Base-by-base conservation (phyloP, 2,113 vertebrate species). In the Paedocypris sp. region DNA sequence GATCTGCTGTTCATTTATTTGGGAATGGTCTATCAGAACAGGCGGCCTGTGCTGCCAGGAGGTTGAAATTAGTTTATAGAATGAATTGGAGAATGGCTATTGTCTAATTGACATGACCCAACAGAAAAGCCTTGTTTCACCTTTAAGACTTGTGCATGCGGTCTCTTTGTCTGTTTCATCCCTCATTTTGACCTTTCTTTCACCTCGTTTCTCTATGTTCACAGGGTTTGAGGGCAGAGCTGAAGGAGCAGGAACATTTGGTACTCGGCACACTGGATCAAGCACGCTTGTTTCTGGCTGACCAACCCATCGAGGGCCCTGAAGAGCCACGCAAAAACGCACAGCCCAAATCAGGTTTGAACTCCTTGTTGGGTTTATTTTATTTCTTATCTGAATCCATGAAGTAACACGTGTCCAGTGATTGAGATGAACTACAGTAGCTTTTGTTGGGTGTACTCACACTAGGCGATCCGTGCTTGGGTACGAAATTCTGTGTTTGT, bases 251-350 rank as follows among this genome's bases (percentile, higher is more conserved):
- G 7, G 94, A 95, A 39, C 87, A 86, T 60, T 70, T 88, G 4
- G 73, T 98, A 70, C 73, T 92, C 68, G 89, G 69, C 2, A 87
- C 94, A 22, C 79, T 97, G 71, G 92, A 97, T 68, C 92, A 97
- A 77, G 94, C 92, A n/a, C 83, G 89, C 26, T 75, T 86, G 60
- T 98, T 96, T 75, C 87, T 98, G 36, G 93, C 94, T 31, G 92
- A 98, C 72, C 93, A 97, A 58, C 95, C 92, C 15, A 97, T 97
- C 35, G 94, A 98, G 70, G 93, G 89, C 4, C 94, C 94, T 0
- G 94, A 94, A 70, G 94, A 98, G 52, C 94, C 94, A 9, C 85
- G 91, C 64, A 90, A 85, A 71, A 92, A 81, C 65, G 73, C 89
- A 15, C 90, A 92, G 48, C 87, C 84, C 4, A 97, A 93, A 84